Evolutionary conservation across 2,113 vertebrate genomes (phyloP), one percentile per base, ranked within the genome.

Genomic region (Sterrhoptilus dennistouni): DNA sequence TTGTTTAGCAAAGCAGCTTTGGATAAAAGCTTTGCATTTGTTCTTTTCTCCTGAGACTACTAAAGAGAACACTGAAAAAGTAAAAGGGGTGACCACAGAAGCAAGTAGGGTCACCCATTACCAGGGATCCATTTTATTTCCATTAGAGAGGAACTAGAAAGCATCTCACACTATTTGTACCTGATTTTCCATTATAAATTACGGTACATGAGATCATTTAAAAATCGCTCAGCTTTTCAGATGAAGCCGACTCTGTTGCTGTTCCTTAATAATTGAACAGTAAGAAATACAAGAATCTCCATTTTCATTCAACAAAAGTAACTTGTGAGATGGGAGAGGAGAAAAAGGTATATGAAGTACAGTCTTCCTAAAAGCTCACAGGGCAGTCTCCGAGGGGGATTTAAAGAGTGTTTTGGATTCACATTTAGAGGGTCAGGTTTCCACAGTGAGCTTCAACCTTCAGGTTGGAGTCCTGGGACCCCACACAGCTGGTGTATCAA

Each of bases 51-150:
- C 65, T 3, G 89, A 92, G 96, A 95, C 76, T 90, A 89, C 79
- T 96, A 89, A 95, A 96, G 60, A 95, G 89, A 97, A 89, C 63
- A 60, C 85, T 95, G 81, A 94, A 75, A 80, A 95, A 95, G 77
- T 96, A 68, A 96, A 95, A 92, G 81, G 60, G 31, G 77, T 96
- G 91, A 95, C 96, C 95, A 96, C 95, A 95, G 95, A 87, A 85
- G 49, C 80, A 95, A 93, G 80, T 93, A 94, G 90, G 95, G 95
- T 97, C 93, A 95, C 76, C 72, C 89, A 95, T 96, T 97, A 96
- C 91, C 82, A 92, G 83, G 52, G 80, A 91, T 93, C 96, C 95
- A 97, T 97, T 97, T 97, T 95, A 88, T 94, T 96, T 96, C 96
- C 93, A 92, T 97, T 97, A 97, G 79, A 94, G 47, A 52, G 60